These are phyloP conservation scores for Gambelia wislizenii DNA, from an alignment of 2,797 vertebrate species.

Conservation along the genomic window DNA sequence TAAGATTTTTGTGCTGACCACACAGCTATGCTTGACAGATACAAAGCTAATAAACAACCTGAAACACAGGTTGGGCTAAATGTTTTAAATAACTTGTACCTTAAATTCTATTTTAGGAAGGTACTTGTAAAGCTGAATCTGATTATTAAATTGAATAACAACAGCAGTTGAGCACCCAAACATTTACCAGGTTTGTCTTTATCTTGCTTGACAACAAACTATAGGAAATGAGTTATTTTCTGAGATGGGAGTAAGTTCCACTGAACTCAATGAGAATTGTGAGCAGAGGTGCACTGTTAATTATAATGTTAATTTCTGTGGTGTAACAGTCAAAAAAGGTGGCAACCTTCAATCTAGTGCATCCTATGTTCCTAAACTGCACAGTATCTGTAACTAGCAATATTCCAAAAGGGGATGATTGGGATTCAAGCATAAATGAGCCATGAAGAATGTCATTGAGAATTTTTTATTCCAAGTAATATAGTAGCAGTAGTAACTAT, in stretches of 20 bases:
- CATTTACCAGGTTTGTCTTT: background rate
- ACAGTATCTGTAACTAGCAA: background rate
- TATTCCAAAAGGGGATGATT: background rate
- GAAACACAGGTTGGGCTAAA: background rate
- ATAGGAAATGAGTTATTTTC: no score
- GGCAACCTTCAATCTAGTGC: no score
- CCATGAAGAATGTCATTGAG: background rate
- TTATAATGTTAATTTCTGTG: no score
- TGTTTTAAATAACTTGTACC: background rate
- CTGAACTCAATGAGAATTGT: no score
- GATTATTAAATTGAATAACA: background rate
- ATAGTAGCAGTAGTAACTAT: background rate
- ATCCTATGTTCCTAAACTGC: background rate
- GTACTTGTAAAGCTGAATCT: background rate
- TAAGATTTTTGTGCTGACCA: background rate
- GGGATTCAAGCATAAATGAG: background rate
- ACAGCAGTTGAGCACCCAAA: background rate
- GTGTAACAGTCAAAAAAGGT: no score
- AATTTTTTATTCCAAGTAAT: background rate
- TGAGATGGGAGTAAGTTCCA: no score
- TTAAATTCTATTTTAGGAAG: background rate
- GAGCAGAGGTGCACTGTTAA: no score
- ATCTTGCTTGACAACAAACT: background rate
- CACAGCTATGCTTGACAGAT: no score
- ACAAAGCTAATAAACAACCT: background rate